These are phyloP conservation scores for Dicyrtoma fusca DNA, from an alignment of 2,888 invertebrate genomes.

Conservation along the genomic window DNA sequence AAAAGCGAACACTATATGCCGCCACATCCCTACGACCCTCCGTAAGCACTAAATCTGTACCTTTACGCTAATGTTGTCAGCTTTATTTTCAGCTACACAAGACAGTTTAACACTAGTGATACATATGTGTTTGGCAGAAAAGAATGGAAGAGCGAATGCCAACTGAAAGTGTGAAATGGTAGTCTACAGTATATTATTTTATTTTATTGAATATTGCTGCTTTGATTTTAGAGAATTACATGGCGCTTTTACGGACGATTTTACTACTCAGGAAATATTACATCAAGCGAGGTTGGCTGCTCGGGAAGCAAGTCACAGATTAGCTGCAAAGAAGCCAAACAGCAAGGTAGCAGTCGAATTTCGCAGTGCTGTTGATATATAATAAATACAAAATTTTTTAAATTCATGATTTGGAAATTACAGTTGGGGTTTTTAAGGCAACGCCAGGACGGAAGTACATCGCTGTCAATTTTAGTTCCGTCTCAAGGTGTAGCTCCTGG, in stretches of 20 bases:
- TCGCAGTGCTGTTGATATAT: neutral
- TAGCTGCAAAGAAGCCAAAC: conserved; percentile 64
- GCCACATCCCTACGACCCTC: conserved; percentile 55
- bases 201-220: conserved; percentile 14
- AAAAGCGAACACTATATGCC: conserved; percentile 55
- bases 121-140: too few species aligned
- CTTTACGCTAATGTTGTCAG: too few species aligned
- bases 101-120: too few species aligned
- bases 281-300: conserved; percentile 74
- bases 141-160: too few species aligned
- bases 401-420: conserved; percentile 47
- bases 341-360: conserved; percentile 58
- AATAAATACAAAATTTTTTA: too few species aligned
- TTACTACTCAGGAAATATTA: conserved; percentile 76
- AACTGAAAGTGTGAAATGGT: too few species aligned
- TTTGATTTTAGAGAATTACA: conserved; percentile 64
- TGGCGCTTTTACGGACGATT: conserved; percentile 76
- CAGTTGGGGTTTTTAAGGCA: conserved; percentile 84
- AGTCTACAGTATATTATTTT: too few species aligned
- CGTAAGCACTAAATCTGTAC: too few species aligned
- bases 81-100: too few species aligned
- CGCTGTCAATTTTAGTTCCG: conserved; percentile 80
- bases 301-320: conserved; percentile 69
- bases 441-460: conserved; percentile 84
- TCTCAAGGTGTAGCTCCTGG: conserved; percentile 72